Percentiles rank a stretch among this genome's conserved stretches.
These are phyloP conservation scores for Tetrapedia diversipes DNA, from an alignment of 2,888 invertebrate genomes.

Conservation along the genomic window DNA sequence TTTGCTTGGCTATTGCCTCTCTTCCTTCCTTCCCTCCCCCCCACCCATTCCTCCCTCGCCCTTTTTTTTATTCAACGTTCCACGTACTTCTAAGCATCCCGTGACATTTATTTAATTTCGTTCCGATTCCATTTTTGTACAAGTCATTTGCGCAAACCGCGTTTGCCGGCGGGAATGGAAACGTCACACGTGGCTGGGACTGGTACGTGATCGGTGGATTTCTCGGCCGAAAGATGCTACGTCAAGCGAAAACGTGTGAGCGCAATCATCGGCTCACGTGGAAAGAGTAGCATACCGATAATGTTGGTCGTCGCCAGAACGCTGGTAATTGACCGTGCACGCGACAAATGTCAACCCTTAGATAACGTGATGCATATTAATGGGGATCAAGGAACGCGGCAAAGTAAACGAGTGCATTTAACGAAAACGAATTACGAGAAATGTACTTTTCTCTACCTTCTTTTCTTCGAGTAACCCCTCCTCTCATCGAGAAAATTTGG, in stretches of 20 bases:
- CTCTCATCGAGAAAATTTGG: too few species aligned
- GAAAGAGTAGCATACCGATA: conserved; percentile 6
- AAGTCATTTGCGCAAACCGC: neutral
- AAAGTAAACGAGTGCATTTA: neutral
- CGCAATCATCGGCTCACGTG: conserved; percentile 4
- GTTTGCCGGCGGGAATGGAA: neutral
- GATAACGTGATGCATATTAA: neutral
- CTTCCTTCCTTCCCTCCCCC: neutral
- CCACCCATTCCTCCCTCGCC: too few species aligned
- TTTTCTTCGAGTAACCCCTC: too few species aligned
- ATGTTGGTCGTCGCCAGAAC: conserved; percentile 21
- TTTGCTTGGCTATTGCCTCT: neutral
- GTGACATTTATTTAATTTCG: conserved; percentile 14
- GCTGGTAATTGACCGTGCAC: conserved; percentile 1
- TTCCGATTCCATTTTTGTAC: conserved; percentile 3
- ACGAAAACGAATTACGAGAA: too few species aligned
- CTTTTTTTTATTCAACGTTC: neutral
- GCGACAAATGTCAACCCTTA: neutral
- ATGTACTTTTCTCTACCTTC: too few species aligned
- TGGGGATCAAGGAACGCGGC: neutral
- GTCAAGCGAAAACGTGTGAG: conserved; percentile 24
- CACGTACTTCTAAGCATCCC: neutral
- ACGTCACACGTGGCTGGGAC: neutral
- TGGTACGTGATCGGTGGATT: conserved; percentile 8
- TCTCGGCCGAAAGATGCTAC: neutral